Conservation (phyloP, 1,140 invertebrate genomes). For the Drosophila setifemur region DNA sequence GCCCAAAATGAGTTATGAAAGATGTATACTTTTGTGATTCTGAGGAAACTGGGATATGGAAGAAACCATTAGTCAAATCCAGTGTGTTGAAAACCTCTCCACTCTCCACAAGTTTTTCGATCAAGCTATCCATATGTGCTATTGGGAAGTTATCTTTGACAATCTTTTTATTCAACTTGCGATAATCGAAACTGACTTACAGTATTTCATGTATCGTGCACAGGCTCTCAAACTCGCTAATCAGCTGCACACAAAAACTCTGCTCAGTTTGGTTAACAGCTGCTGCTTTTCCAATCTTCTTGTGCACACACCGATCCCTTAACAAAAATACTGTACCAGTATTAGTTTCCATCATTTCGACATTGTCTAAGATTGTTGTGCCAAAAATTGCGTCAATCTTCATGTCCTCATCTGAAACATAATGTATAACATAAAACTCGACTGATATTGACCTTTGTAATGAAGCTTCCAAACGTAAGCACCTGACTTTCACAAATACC, state of each 20-base stretch:
- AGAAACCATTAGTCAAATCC: neutral
- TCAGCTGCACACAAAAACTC: neutral
- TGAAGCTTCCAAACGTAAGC: no score
- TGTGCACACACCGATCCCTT: no score
- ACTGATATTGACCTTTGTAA: neutral
- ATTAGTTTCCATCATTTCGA: neutral
- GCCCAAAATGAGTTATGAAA: neutral
- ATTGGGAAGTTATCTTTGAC: neutral
- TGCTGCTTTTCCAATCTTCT: no score
- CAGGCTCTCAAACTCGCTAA: no score
- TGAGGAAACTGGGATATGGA: neutral
- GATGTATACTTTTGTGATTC: neutral
- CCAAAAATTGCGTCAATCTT: conserved; percentile 12
- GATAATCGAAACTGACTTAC: neutral
- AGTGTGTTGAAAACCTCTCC: neutral
- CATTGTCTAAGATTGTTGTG: conserved; percentile 1
- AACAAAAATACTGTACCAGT: neutral
- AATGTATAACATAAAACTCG: no score
- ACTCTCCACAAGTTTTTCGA: neutral
- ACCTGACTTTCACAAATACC: conserved; percentile 10
- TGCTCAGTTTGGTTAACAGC: no score
- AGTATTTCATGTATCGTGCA: no score
- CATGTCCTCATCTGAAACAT: conserved; percentile 22
- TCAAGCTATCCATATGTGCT: neutral
- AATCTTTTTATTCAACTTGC: no score